A percentile compares a stretch with the other conserved stretches of the same genome.
phyloP scores from a whole-genome alignment of 2,797 vertebrate genomes.

The Vultur gryphus region DNA sequence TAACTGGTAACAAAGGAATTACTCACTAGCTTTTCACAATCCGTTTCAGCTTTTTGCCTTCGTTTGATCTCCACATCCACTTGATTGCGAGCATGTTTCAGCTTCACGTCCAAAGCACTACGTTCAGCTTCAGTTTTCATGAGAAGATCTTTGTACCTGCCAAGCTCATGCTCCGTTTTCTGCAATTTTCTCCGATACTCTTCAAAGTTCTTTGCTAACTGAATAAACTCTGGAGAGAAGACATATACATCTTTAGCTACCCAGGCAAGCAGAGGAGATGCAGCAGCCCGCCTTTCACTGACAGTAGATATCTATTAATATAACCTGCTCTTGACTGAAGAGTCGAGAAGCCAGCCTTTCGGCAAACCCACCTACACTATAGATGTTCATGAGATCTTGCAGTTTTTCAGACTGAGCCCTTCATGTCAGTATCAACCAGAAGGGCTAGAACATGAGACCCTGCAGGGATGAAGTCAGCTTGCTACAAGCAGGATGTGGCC shows the following conservation, averaged over 20 bases:
- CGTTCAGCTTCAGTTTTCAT: constrained; percentile 89
- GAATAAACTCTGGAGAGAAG: constrained; percentile 86
- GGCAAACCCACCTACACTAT: neutral
- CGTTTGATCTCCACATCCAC: constrained; percentile 95
- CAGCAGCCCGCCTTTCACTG: neutral
- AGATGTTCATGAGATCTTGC: neutral
- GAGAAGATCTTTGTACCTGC: constrained; percentile 84
- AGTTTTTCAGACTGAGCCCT: neutral
- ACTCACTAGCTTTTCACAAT: constrained; percentile 92
- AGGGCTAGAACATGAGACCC: rapidly evolving
- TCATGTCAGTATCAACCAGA: neutral
- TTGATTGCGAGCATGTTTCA: constrained; percentile 97
- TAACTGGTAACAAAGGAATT: neutral
- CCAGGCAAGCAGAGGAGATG: neutral
- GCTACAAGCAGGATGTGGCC: neutral
- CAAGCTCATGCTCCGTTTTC: constrained; percentile 81
- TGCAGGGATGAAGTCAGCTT: neutral
- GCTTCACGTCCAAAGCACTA: constrained; percentile 90
- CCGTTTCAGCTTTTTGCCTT: constrained; percentile 89
- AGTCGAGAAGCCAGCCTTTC: neutral
- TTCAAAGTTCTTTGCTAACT: constrained; percentile 90
- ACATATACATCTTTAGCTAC: neutral
- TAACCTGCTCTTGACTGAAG: neutral
- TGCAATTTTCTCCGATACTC: constrained; percentile 87
- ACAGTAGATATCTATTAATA: neutral